Percentiles rank a stretch among this genome's conserved stretches.
Conservation (phyloP, 2,888 invertebrate genomes). For the Lasioglossum zephyrum region DNA sequence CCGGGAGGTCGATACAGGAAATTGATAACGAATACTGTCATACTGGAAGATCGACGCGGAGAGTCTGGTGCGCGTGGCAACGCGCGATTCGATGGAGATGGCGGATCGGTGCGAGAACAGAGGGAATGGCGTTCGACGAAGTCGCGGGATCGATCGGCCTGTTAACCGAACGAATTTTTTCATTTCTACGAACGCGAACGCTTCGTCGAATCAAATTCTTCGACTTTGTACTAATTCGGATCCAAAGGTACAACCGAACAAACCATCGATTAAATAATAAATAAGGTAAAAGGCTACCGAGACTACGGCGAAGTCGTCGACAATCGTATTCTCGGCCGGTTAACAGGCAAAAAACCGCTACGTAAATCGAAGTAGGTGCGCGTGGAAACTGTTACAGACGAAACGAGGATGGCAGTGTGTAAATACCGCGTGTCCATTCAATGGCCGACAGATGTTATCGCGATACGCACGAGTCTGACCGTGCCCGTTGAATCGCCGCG, state of each 20-base stretch:
- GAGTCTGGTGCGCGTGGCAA: slow-evolving; percentile 78
- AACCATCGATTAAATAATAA: neutral
- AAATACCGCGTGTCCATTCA: neutral
- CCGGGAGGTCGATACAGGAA: slow-evolving; percentile 45
- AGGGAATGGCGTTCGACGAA: neutral
- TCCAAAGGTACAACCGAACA: neutral
- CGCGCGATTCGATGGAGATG: slow-evolving; percentile 24
- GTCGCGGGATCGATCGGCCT: neutral
- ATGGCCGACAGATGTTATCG: slow-evolving; percentile 2
- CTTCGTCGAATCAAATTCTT: neutral
- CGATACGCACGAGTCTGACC: slow-evolving; percentile 7
- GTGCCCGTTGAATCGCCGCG: neutral
- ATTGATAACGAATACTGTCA: slow-evolving; percentile 78
- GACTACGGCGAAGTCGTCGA: neutral
- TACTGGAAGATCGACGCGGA: slow-evolving; percentile 78
- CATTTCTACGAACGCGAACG: neutral
- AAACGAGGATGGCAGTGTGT: neutral
- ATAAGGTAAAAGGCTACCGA: neutral
- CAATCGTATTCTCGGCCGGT: neutral
- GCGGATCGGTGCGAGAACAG: slow-evolving; percentile 7
- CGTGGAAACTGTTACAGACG: slow-evolving; percentile 1
- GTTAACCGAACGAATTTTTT: neutral
- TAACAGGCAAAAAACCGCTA: neutral
- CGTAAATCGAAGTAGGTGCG: neutral
- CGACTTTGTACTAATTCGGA: neutral